Percentiles rank a stretch among this genome's conserved stretches.
These are phyloP conservation scores for Pedetes capensis DNA, from an alignment of 2,113 vertebrate species.

Conservation along the genomic window DNA sequence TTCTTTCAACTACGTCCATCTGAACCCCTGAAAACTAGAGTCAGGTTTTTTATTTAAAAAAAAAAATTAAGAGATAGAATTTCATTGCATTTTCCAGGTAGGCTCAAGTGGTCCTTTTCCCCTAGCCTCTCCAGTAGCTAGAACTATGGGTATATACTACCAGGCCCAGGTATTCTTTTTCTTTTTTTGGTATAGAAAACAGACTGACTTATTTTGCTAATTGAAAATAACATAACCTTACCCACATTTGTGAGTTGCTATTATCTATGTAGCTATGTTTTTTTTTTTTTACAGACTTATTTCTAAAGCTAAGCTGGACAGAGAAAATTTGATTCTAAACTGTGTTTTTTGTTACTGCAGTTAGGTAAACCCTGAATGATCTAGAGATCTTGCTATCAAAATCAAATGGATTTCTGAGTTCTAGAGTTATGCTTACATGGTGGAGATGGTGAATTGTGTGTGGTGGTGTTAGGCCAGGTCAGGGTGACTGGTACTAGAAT, in stretches of 20 bases:
- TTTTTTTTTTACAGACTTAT: constrained; percentile 21
- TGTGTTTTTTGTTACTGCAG: background rate
- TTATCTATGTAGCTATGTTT: constrained; percentile 66
- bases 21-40: background rate
- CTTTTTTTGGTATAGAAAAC: constrained; percentile 12
- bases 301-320: constrained; percentile 57
- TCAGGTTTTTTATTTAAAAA: background rate
- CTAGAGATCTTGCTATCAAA: background rate
- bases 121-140: background rate
- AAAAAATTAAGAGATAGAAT: background rate
- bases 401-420: constrained; percentile 30
- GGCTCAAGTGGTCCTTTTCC: background rate
- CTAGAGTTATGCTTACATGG: background rate
- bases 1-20: background rate
- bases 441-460: background rate
- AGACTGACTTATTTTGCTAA: constrained; percentile 66
- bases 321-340: constrained; percentile 31
- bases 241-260: background rate
- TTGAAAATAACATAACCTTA: background rate
- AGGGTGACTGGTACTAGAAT: too few relatives aligned
- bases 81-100: background rate
- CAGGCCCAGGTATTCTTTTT: background rate
- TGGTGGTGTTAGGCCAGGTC: too few relatives aligned
- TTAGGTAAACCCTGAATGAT: background rate
- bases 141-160: background rate